Evolutionary conservation across 2,888 invertebrate genomes (phyloP).

Genomic region (Hartigia nigra): DNA sequence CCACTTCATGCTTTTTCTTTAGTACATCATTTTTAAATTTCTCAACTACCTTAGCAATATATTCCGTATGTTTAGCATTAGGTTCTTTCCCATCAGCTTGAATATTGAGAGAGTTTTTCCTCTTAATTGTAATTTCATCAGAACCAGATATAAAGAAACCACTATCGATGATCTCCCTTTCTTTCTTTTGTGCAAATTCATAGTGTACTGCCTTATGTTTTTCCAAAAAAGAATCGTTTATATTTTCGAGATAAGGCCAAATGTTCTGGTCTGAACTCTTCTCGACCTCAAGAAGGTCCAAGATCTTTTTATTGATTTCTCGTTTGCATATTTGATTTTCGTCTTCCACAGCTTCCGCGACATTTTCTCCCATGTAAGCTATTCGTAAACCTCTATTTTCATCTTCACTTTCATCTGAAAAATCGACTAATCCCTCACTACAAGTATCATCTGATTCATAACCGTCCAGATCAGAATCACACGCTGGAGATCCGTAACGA

Average conservation of each 20-base stretch:
- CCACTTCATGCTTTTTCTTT: constrained; percentile 25
- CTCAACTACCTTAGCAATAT: constrained; percentile 46
- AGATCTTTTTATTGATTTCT: constrained; percentile 54
- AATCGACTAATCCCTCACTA: constrained; percentile 64
- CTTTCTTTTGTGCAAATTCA: constrained; percentile 65
- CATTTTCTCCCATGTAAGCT: constrained; percentile 85
- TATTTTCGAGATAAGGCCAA: constrained; percentile 39
- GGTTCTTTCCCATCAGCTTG: constrained; percentile 26
- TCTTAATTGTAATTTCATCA: constrained; percentile 52
- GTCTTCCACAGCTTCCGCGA: constrained; percentile 84
- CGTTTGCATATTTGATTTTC: constrained; percentile 58
- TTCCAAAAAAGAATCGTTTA: constrained; percentile 46
- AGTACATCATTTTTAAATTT: constrained; percentile 55
- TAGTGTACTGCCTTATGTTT: constrained; percentile 57
- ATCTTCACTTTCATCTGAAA: constrained; percentile 65
- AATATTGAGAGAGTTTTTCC: constrained; percentile 41
- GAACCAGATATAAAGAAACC: constrained; percentile 50
- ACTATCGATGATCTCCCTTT: constrained; percentile 62
- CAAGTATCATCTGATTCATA: constrained; percentile 68
- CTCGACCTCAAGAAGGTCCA: constrained; percentile 54
- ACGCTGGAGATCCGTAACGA: constrained; percentile 70
- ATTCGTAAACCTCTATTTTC: constrained; percentile 75
- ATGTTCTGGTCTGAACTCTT: constrained; percentile 47
- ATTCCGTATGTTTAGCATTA: constrained; percentile 41
- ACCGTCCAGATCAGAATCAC: constrained; percentile 67